Conservation (phyloP, 1,140 invertebrate genomes). For the Teleogryllus occipitalis region DNA sequence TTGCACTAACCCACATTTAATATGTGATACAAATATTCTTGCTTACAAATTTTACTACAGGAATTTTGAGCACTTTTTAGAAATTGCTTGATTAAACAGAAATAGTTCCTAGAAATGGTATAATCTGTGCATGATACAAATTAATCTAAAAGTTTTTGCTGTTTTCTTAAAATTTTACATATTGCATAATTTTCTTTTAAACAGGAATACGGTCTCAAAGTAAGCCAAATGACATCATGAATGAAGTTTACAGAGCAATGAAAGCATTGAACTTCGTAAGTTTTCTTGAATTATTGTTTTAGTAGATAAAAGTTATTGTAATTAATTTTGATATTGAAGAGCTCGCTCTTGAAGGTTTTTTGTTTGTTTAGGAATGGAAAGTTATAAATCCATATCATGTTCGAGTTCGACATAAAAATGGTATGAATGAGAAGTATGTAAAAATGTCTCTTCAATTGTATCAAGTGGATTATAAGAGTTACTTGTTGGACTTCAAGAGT, state of each 20-base stretch:
- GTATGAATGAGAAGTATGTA: slow-evolving; percentile 69
- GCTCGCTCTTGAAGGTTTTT: neutral
- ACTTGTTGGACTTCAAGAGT: slow-evolving; percentile 95
- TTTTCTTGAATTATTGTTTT: slow-evolving; percentile 20
- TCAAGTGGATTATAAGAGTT: slow-evolving; percentile 97
- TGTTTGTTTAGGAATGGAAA: slow-evolving; percentile 81
- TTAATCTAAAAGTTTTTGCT: too few species aligned
- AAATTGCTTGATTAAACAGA: too few species aligned
- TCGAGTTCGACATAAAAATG: slow-evolving; percentile 80
- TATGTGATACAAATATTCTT: too few species aligned
- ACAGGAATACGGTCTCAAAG: slow-evolving; percentile 93
- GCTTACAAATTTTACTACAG: too few species aligned
- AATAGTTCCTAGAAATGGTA: too few species aligned
- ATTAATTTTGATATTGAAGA: too few species aligned
- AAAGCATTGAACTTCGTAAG: slow-evolving; percentile 89
- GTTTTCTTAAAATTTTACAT: too few species aligned
- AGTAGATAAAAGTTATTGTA: too few species aligned
- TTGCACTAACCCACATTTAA: too few species aligned
- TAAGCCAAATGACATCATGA: slow-evolving; percentile 99
- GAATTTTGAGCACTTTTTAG: too few species aligned
- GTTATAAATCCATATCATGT: slow-evolving; percentile 93
- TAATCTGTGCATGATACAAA: too few species aligned
- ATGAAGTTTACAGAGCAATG: slow-evolving; percentile 99
- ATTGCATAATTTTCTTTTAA: slow-evolving; percentile 23
- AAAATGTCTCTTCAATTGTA: slow-evolving; percentile 99